Conservation (phyloP, 1,140 invertebrate species). For the Caenorhabditis latens region DNA sequence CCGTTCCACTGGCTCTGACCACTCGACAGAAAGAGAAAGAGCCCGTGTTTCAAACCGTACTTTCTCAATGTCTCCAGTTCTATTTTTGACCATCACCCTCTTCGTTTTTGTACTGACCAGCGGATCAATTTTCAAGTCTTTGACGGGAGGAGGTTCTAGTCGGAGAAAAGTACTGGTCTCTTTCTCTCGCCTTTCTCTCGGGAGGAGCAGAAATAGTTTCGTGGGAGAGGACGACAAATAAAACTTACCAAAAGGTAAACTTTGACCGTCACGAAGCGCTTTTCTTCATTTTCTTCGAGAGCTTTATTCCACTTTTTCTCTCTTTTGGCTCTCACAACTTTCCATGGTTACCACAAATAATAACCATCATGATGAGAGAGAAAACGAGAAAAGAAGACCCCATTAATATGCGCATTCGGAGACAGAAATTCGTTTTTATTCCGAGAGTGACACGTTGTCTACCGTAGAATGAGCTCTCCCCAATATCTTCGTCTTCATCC, state of each 20-base stretch:
- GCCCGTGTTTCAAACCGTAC: conserved; percentile 46
- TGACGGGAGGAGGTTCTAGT: background rate
- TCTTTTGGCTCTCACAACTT: background rate
- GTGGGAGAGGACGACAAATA: background rate
- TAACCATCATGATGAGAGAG: conserved; percentile 24
- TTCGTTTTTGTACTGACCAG: background rate
- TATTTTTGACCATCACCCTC: conserved; percentile 20
- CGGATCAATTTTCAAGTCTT: conserved; percentile 45
- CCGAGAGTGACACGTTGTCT: conserved; percentile 47
- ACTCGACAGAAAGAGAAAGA: background rate
- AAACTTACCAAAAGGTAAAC: conserved; percentile 55
- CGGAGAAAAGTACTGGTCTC: conserved; percentile 1
- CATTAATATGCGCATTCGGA: conserved; percentile 17
- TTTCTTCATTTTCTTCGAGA: background rate
- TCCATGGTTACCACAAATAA: conserved; percentile 54
- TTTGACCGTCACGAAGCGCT: conserved; percentile 51
- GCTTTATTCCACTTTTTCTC: background rate
- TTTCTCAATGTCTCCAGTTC: background rate
- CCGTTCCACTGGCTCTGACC: background rate
- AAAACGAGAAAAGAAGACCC: background rate
- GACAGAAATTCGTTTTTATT: background rate
- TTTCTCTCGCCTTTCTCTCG: too few relatives aligned
- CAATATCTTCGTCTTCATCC: background rate
- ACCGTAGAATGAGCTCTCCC: background rate
- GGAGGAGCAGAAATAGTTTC: background rate